Base-by-base conservation (phyloP, 2,113 vertebrate genomes). In the Coptodon bakossiorum region DNA sequence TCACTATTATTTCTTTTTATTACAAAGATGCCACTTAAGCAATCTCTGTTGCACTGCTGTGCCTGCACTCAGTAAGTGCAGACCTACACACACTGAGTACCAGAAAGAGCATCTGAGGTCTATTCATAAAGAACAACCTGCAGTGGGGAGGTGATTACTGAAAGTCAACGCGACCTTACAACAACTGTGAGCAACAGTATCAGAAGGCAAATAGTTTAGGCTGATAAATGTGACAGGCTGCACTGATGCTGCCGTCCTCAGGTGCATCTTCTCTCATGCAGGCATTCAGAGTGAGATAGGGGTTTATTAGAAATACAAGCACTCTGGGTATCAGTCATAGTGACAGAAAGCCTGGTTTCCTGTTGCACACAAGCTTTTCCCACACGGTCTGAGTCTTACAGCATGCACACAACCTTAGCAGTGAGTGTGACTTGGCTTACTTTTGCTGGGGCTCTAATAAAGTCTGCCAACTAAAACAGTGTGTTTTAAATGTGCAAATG, bases 1-100 rank as follows among this genome's bases (percentile, higher is more conserved):
- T 53, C 24, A 12, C 48, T 50, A 83, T 89, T 92, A 91, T 91
- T 94, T 17, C 4, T 73, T 93, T 83, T 85, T 8, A 90, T 91
- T 85, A 88, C 53, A 92, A 91, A 89, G 54, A 84, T 88, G 53
- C 73, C 63, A 71, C 53, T 45, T 76, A 90, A 80, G 56, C 29
- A 79, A 48, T 82, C 57, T 83, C 50, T 36, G 86, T 83, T 45
- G 34, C 52, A 63, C 38, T 6, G 3, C 29, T 9, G 1, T 4
- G 6, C 19, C 29, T 52, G 73, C 45, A 13, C 10, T 78, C 45
- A 52, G 27, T 16, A 43, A 82, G 53, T 80, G 54, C 80, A 22
- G 12, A 6, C 36, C 7, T 61, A 71, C 79, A 76, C 68, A 76
- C 3, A 68, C 66, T 78, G 63, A 78, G 66, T 53, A 87, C 82